Evolutionary conservation across 2,888 invertebrate species (phyloP).

Genomic region (Acanthosepion lycidas): DNA sequence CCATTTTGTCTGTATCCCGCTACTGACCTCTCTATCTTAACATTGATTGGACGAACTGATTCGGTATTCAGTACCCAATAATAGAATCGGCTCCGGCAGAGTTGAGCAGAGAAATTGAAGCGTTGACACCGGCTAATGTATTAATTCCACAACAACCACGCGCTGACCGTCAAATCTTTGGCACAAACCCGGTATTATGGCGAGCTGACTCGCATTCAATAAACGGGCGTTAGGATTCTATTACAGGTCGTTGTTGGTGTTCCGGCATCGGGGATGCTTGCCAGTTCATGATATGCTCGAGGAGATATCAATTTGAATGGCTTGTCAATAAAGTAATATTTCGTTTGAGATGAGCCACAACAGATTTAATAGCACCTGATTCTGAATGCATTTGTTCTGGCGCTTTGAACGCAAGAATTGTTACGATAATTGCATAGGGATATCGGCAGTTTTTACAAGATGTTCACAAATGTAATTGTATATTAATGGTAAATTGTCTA

Average conservation of each 20-base stretch:
- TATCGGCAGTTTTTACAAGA: no score
- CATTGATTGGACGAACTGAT: not conserved
- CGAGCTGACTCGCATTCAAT: not conserved
- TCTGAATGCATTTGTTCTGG: not conserved
- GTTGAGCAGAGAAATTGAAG: not conserved
- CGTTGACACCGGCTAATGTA: not conserved
- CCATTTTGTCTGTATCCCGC: not conserved
- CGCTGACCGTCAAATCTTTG: not conserved
- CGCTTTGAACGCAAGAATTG: not conserved
- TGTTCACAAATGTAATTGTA: not conserved
- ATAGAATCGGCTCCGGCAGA: not conserved
- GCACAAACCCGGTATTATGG: not conserved
- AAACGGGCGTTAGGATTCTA: not conserved
- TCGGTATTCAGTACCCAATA: not conserved
- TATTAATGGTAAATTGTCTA: not conserved
- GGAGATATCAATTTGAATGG: not conserved
- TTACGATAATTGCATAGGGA: no score
- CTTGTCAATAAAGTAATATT: not conserved
- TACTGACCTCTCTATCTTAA: not conserved
- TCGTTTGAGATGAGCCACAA: not conserved
- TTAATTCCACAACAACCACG: not conserved
- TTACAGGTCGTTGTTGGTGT: not conserved
- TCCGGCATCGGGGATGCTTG: not conserved
- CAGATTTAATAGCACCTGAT: not conserved
- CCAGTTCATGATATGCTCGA: conserved; percentile 8